A percentile compares a stretch with the other conserved stretches of the same genome.
phyloP scores from a whole-genome alignment of 2,888 invertebrate species.

The Gandaritis pyraliata region DNA sequence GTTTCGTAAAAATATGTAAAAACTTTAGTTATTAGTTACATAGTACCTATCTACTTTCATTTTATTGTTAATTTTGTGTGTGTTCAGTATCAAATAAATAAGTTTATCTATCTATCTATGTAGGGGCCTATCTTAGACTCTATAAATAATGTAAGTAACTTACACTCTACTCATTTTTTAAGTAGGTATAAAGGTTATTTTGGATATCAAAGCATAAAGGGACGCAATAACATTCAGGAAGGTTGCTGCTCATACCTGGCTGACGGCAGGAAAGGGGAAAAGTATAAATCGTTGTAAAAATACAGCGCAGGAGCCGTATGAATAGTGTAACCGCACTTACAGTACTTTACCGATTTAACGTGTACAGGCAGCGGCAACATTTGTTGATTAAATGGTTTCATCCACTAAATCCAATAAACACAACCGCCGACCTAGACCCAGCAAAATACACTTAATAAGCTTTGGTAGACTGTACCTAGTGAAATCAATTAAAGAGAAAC shows the following conservation, averaged over 20 bases:
- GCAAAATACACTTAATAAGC: neutral
- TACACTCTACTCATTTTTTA: too few relatives aligned
- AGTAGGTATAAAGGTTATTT: neutral
- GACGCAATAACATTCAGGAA: slow-evolving; percentile 8
- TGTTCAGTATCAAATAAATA: too few relatives aligned
- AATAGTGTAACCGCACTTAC: slow-evolving; percentile 9
- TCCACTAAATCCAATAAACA: neutral
- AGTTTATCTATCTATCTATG: too few relatives aligned
- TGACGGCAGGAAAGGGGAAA: neutral
- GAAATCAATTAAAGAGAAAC: neutral
- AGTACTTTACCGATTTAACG: neutral
- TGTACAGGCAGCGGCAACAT: neutral
- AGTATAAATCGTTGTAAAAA: slow-evolving; percentile 12
- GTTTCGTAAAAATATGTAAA: too few relatives aligned
- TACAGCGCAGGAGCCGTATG: slow-evolving; percentile 14
- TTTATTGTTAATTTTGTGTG: too few relatives aligned
- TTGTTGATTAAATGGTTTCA: neutral
- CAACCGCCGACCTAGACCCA: neutral
- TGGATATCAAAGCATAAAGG: neutral
- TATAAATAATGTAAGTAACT: too few relatives aligned
- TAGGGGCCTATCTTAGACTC: too few relatives aligned
- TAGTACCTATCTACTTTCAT: too few relatives aligned
- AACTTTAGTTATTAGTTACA: too few relatives aligned
- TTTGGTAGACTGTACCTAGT: too few relatives aligned
- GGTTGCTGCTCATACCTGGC: neutral